Percentiles rank a stretch among this genome's conserved stretches.
These are phyloP conservation scores for Mactromeris polynyma DNA, from an alignment of 2,888 invertebrate species.

Conservation along the genomic window DNA sequence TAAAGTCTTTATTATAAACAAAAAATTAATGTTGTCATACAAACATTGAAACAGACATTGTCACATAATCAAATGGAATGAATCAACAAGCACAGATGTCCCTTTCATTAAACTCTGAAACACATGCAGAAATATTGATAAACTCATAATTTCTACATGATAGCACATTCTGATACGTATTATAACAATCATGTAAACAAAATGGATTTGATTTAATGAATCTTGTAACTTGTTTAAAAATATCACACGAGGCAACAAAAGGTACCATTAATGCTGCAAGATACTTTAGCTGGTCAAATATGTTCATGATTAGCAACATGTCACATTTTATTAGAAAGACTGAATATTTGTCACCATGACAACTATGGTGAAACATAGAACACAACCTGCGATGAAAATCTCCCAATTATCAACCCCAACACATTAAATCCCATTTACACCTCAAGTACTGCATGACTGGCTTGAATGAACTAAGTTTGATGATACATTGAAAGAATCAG, in stretches of 20 bases:
- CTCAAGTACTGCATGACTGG: not conserved
- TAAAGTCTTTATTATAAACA: not conserved
- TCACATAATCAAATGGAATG: slow-evolving; percentile 16
- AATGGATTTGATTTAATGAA: not conserved
- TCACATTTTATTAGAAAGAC: not conserved
- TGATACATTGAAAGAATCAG: not conserved
- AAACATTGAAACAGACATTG: not conserved
- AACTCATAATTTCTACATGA: not conserved
- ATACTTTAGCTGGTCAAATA: not conserved
- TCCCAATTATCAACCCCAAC: not conserved
- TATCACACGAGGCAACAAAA: not conserved
- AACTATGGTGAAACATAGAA: not conserved
- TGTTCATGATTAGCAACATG: slow-evolving; percentile 2
- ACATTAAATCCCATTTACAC: not conserved
- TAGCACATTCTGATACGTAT: not conserved
- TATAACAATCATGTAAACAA: not conserved
- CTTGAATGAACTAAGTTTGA: not conserved
- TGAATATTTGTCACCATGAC: not conserved
- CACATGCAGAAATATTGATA: not conserved
- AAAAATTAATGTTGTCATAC: not conserved
- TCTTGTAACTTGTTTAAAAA: not conserved
- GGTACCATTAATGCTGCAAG: slow-evolving; percentile 3
- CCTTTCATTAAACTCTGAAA: not conserved
- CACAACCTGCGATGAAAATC: not conserved
- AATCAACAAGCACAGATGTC: not conserved